phyloP scores from a whole-genome alignment of 2,888 invertebrate species.

The Deilephila elpenor region DNA sequence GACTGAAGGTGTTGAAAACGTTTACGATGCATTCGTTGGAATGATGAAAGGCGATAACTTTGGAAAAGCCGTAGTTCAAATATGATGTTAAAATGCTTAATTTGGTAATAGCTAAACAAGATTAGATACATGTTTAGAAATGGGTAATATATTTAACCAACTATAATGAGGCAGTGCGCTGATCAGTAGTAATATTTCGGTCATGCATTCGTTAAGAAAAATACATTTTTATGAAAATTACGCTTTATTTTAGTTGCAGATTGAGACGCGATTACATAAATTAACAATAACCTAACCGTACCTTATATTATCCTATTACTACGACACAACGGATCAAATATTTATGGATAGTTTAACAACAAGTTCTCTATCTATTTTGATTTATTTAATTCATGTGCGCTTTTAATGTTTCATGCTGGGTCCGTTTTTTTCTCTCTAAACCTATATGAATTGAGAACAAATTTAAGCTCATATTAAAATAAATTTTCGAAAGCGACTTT shows the following conservation, averaged over 20 bases:
- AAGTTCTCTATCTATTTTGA: not conserved
- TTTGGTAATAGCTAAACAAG: too few relatives aligned
- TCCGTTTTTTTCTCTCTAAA: not conserved
- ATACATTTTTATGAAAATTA: constrained; percentile 25
- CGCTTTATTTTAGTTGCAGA: constrained; percentile 35
- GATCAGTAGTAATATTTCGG: not conserved
- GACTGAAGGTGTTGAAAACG: constrained; percentile 87
- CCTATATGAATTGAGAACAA: not conserved
- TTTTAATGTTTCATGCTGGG: not conserved
- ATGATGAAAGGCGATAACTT: constrained; percentile 55
- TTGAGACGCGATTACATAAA: constrained; percentile 35
- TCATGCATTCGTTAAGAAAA: not conserved
- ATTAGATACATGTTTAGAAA: too few relatives aligned
- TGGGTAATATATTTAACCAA: too few relatives aligned
- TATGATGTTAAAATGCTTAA: constrained; percentile 47
- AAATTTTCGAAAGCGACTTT: not conserved
- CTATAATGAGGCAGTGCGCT: not conserved
- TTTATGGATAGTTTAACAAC: constrained; percentile 1
- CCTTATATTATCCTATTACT: constrained; percentile 6
- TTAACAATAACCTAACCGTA: constrained; percentile 28
- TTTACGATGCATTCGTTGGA: constrained; percentile 85
- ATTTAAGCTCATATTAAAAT: not conserved
- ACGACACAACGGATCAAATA: not conserved
- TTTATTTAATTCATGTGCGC: constrained; percentile 17
- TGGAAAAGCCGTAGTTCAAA: constrained; percentile 85